Percentiles rank a stretch among this genome's conserved stretches.
Conservation (phyloP, 2,113 vertebrate species). For the Zosterops pallidus region DNA sequence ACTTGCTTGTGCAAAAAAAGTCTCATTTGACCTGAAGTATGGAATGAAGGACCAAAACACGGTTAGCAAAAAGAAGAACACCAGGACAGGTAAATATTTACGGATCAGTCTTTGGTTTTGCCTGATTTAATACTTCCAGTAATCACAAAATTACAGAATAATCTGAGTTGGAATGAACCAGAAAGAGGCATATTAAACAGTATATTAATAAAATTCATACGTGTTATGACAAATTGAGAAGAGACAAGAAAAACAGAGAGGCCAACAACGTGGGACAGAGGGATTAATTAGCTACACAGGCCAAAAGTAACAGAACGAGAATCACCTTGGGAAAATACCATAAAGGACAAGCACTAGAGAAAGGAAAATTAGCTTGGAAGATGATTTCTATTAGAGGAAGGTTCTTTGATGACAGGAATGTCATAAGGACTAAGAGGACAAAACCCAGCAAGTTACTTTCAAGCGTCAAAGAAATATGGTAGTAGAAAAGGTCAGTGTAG, state of each 20-base stretch:
- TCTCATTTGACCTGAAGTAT: background rate
- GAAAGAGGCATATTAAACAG: background rate
- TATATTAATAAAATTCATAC: background rate
- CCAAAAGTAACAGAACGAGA: background rate
- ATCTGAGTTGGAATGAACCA: background rate
- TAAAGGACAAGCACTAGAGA: background rate
- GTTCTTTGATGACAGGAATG: background rate
- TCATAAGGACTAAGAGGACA: background rate
- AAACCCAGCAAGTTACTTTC: background rate
- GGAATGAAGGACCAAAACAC: background rate
- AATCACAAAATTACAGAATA: background rate
- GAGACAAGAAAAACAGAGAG: background rate
- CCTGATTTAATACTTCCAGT: background rate
- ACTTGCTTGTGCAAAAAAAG: background rate
- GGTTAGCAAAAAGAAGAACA: background rate
- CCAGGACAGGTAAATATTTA: background rate
- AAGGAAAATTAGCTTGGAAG: background rate
- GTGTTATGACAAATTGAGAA: background rate
- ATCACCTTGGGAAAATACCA: background rate
- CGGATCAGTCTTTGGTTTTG: background rate
- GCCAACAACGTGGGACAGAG: background rate
- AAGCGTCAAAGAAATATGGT: background rate
- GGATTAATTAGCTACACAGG: background rate
- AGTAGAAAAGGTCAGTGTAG: background rate
- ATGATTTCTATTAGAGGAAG: background rate